Percentiles rank a stretch among this genome's conserved stretches.
These are phyloP conservation scores for Aspidapion aeneum DNA, from an alignment of 2,888 invertebrate genomes.

Conservation along the genomic window DNA sequence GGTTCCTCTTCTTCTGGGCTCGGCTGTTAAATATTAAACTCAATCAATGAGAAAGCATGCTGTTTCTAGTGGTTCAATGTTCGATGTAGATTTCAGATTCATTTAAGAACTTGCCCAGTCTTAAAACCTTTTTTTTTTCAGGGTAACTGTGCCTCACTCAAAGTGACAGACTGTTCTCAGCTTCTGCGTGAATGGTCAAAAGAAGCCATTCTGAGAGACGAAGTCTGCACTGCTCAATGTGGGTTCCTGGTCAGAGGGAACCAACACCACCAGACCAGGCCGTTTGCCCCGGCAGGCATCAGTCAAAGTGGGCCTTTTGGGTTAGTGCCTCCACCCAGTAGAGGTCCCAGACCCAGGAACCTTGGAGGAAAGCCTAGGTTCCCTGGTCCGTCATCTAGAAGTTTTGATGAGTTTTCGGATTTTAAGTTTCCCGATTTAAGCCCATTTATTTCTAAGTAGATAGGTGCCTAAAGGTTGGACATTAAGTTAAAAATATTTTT, in stretches of 20 bases:
- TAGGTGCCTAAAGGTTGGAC: too few species aligned
- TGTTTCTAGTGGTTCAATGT: too few species aligned
- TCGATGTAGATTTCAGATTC: too few species aligned
- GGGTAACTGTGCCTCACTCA: conserved; percentile 85
- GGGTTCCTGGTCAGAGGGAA: conserved; percentile 61
- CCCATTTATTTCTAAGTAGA: conserved; percentile 55
- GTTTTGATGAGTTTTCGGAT: conserved; percentile 52
- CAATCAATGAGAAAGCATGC: too few species aligned
- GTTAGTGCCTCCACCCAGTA: conserved; percentile 34
- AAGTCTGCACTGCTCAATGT: conserved; percentile 89
- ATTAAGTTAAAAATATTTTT: too few species aligned
- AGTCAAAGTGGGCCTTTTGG: conserved; percentile 34
- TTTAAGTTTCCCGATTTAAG: conserved; percentile 78
- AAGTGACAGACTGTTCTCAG: conserved; percentile 83
- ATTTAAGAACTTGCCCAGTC: too few species aligned
- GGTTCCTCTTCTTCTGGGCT: too few species aligned
- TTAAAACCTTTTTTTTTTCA: conserved; percentile 48
- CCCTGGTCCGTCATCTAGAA: conserved; percentile 26
- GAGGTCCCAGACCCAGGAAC: conserved; percentile 31
- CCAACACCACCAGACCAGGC: neutral
- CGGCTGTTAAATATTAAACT: too few species aligned
- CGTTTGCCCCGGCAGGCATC: conserved; percentile 26
- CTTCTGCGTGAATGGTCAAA: conserved; percentile 79
- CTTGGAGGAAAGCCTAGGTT: conserved; percentile 30
- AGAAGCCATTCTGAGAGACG: conserved; percentile 78